Base-by-base conservation (phyloP, 1,140 invertebrate species). In the Heterodera schachtii region DNA sequence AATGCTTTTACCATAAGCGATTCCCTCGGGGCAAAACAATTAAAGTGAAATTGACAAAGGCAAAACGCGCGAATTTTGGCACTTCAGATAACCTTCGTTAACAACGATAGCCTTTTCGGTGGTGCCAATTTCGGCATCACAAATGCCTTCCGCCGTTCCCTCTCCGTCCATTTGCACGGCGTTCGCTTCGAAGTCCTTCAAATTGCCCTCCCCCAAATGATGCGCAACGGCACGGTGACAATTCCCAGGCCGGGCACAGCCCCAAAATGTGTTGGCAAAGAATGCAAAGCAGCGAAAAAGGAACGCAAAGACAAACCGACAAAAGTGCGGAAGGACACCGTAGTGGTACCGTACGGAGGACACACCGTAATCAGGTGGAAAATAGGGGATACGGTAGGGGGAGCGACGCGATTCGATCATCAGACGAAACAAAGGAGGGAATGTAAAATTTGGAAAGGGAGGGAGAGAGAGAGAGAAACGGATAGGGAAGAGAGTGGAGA, bases 91-190 rank as follows among this genome's bases (percentile, higher is more conserved):
- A 46, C 21, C 7, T 71, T 71, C 19, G 44, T 71, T 4, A 71
- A 71, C 69, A 71, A 71, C 31, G 43, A 43, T 19, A 46, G 21
- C 31, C 7, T 9, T 19, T 31, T 4, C 16, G 69, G 6, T 6
- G 69, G 19, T 46, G 69, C 69, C 11, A 43, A 21, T 71, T 46
- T 71, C 6, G 31, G 4, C 21, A 4, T n/a, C 13, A 11, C 69
- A 2, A 71, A 71, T 71, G 41, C 21, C 69, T 41, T 71, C 31
- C 69, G 69, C 6, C 69, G 19, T 46, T 71, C 69, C 9, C 13
- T 71, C 31, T 71, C 69, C 21, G 44, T 71, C 69, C 69, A 71
- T 41, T 43, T 71, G 69, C 69, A 71, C 44, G 69, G 69, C 69
- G 19, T 19, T 43, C 31, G 19, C 41, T 71, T 71, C 19, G 9